Evolutionary conservation across 2,113 vertebrate species (phyloP).

Genomic region (Epinephelus lanceolatus): DNA sequence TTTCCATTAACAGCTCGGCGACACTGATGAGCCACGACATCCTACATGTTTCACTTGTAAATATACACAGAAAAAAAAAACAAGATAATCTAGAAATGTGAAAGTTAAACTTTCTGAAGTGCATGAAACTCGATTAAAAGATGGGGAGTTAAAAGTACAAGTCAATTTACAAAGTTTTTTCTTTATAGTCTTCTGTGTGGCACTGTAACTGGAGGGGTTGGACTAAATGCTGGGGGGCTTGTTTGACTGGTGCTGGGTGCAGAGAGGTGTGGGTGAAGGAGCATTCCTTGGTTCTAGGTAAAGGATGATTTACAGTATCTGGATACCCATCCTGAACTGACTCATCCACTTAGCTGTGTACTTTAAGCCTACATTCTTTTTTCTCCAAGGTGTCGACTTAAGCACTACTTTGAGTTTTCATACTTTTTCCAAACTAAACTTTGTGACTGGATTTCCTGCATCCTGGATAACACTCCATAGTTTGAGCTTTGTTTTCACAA

Average conservation of each 20-base stretch:
- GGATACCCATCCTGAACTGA: conserved; percentile 47
- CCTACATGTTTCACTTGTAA: conserved; percentile 68
- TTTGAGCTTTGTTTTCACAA: conserved; percentile 31
- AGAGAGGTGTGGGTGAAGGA: conserved; percentile 29
- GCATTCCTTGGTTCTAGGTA: conserved; percentile 59
- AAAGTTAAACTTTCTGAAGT: conserved; percentile 71
- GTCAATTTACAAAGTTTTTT: conserved; percentile 55
- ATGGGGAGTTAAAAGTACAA: conserved; percentile 33
- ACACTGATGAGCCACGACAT: conserved; percentile 49
- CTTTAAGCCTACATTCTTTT: background rate
- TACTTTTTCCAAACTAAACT: background rate
- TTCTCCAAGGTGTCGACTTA: background rate
- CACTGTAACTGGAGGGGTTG: conserved; percentile 18
- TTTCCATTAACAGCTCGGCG: conserved; percentile 21
- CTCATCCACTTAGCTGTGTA: conserved; percentile 4
- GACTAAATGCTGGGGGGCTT: conserved; percentile 13
- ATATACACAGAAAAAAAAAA: conserved; percentile 65
- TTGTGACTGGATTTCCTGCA: background rate
- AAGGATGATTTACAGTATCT: conserved; percentile 40
- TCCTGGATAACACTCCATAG: background rate
- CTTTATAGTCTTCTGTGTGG: conserved; percentile 21
- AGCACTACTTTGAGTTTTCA: background rate
- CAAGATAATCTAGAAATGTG: conserved; percentile 51
- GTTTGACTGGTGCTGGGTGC: conserved; percentile 53
- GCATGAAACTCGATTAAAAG: conserved; percentile 61